Evolutionary conservation across 2,113 vertebrate genomes (phyloP), one percentile per base, ranked within the genome.

Genomic region (Mirza zaza): DNA sequence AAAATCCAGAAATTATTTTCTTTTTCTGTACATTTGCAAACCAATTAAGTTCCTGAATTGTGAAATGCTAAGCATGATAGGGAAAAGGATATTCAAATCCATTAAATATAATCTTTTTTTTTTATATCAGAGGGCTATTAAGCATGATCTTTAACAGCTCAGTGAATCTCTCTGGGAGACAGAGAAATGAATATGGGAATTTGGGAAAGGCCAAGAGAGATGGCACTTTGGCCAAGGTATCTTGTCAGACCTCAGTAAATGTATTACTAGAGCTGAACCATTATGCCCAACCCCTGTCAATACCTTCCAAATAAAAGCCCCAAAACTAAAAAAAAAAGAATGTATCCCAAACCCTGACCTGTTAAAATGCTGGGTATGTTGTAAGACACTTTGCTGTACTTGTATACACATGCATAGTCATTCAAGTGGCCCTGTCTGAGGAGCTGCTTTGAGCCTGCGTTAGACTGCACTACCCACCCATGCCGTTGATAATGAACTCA

Each of bases 121-220:
- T 27, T 29, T 27, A 94, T 96, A 98, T 96, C 90, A 97, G 95
- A 98, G 97, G 97, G 68, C 45, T 98, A 98, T 98, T 98, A 98
- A 98, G 95, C 39, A 97, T 65, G 81, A 97, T 97, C 90, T 98
- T 98, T 98, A 97, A 80, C 86, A 97, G 82, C 93, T 98, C 91
- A 95, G 89, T 92, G 91, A 87, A 67, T 97, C 97, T 70, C 65
- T 91, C 85, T 14, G 94, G 97, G 97, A 97, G 94, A 97, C 34
- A 90, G 20, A 81, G 67, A 71, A 90, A 91, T 95, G 57, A 93
- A 83, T 71, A 91, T 91, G 92, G 95, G 87, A 84, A 94, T 90
- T 91, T 96, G 81, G 81, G 95, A n/a, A 90, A 92, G 80, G 95
- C 88, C 20, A 67, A 95, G 90, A 97, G 97, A 97, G 89, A 55